These are phyloP conservation scores for Nerophis lumbriciformis DNA, from an alignment of 2,113 vertebrate species.

Conservation along the genomic window DNA sequence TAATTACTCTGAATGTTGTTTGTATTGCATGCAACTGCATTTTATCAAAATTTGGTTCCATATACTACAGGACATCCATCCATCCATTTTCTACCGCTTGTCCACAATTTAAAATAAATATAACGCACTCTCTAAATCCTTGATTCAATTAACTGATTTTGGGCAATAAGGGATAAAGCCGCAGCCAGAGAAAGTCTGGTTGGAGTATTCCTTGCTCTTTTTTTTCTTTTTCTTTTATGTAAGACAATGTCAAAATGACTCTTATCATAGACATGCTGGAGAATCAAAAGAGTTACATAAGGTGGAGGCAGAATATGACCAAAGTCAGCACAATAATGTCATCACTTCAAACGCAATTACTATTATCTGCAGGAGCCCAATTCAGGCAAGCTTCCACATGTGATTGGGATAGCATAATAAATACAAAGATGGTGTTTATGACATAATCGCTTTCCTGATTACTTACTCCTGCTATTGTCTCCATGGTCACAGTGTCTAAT, in stretches of 20 bases:
- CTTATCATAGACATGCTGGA: slow-evolving; percentile 8
- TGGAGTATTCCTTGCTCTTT: not conserved
- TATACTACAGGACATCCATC: not conserved
- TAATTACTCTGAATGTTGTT: not conserved
- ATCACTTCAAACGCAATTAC: slow-evolving; percentile 21
- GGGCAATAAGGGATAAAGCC: slow-evolving; percentile 9
- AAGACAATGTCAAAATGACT: slow-evolving; percentile 2
- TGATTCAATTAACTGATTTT: not conserved
- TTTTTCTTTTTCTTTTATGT: not conserved
- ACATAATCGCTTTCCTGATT: slow-evolving; percentile 53
- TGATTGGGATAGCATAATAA: slow-evolving; percentile 24
- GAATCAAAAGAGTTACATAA: slow-evolving; percentile 30
- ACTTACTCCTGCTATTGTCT: slow-evolving; percentile 22
- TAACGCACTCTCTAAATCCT: not conserved
- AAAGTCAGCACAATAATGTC: slow-evolving; percentile 27
- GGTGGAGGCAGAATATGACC: slow-evolving; percentile 18
- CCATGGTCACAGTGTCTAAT: slow-evolving; percentile 19
- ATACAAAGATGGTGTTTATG: slow-evolving; percentile 42
- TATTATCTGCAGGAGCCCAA: slow-evolving; percentile 20
- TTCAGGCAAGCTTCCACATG: slow-evolving; percentile 10
- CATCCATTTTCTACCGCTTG: too few relatives aligned
- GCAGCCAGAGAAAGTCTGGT: not conserved
- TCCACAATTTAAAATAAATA: slow-evolving; percentile 8
- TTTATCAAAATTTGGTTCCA: slow-evolving; percentile 1
- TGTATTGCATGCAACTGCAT: not conserved